Evolutionary conservation across 2,113 vertebrate species (phyloP).

Genomic region (Bos indicus): DNA sequence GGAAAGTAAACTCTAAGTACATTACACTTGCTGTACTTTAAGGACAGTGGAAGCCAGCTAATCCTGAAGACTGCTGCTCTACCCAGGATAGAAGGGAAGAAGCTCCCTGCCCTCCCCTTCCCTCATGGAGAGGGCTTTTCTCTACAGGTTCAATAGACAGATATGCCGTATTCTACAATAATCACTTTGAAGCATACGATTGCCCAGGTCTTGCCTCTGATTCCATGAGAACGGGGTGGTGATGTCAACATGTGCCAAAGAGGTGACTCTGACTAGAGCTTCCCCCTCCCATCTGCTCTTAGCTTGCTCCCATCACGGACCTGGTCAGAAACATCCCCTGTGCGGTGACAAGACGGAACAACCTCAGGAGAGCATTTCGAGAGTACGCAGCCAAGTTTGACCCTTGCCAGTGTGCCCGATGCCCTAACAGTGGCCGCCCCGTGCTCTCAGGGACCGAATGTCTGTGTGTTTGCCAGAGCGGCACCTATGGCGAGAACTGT

Average conservation of each 20-base stretch:
- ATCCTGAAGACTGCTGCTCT: neutral
- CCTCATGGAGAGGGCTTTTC: neutral
- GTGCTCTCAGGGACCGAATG: conserved; percentile 87
- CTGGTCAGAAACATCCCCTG: conserved; percentile 89
- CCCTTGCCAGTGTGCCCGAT: conserved; percentile 87
- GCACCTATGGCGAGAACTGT: conserved; percentile 89
- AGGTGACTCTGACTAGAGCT: neutral
- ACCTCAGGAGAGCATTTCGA: conserved; percentile 85
- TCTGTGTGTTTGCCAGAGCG: conserved; percentile 88
- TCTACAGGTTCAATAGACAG: neutral
- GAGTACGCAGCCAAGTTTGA: conserved; percentile 86
- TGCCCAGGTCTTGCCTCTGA: neutral
- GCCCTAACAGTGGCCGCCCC: conserved; percentile 87
- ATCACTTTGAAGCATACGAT: neutral
- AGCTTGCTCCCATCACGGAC: conserved; percentile 87
- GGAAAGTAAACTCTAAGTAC: neutral
- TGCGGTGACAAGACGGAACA: conserved; percentile 86
- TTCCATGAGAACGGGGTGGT: neutral
- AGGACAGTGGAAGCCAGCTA: neutral
- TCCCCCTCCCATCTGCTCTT: neutral
- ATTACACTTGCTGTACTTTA: neutral
- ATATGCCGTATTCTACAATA: neutral
- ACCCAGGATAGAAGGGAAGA: neutral
- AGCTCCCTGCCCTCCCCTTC: neutral
- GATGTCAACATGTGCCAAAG: neutral